A percentile compares a stretch with the other conserved stretches of the same genome.
These are phyloP conservation scores for Scortum barcoo DNA, from an alignment of 2,113 vertebrate species.

Conservation along the genomic window DNA sequence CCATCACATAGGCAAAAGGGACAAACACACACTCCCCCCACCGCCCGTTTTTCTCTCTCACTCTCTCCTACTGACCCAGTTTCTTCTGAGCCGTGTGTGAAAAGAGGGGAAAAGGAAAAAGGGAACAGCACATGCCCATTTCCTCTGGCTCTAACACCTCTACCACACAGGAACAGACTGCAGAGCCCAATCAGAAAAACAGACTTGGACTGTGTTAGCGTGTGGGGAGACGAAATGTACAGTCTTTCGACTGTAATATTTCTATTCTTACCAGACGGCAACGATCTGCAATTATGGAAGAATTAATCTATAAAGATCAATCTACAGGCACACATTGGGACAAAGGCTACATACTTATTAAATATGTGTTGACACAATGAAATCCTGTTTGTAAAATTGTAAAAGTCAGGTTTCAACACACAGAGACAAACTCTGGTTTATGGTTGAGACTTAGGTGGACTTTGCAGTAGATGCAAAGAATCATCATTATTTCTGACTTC, in stretches of 20 bases:
- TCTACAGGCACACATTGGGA: neutral
- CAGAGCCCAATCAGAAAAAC: slow-evolving; percentile 41
- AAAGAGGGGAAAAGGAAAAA: slow-evolving; percentile 57
- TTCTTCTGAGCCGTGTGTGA: slow-evolving; percentile 66
- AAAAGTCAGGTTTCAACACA: neutral
- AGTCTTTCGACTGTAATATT: neutral
- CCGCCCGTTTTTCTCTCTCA: slow-evolving; percentile 18
- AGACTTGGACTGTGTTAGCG: neutral
- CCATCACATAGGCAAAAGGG: slow-evolving; percentile 62
- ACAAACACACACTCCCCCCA: slow-evolving; percentile 48
- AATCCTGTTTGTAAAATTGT: neutral
- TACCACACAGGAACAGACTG: slow-evolving; percentile 56
- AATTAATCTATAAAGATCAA: neutral
- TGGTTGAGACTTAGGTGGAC: neutral
- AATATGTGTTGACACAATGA: neutral
- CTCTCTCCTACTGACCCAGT: slow-evolving; percentile 78
- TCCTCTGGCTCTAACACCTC: slow-evolving; percentile 71
- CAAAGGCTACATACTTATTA: neutral
- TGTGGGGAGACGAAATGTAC: neutral
- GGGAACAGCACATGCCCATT: slow-evolving; percentile 67
- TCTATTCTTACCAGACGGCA: neutral
- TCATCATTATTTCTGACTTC: neutral
- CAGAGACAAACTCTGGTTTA: neutral
- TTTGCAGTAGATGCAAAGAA: neutral
- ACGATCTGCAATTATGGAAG: neutral